Conservation (phyloP, 2,797 vertebrate genomes). For the Microctenopoma stevenorrisi region DNA sequence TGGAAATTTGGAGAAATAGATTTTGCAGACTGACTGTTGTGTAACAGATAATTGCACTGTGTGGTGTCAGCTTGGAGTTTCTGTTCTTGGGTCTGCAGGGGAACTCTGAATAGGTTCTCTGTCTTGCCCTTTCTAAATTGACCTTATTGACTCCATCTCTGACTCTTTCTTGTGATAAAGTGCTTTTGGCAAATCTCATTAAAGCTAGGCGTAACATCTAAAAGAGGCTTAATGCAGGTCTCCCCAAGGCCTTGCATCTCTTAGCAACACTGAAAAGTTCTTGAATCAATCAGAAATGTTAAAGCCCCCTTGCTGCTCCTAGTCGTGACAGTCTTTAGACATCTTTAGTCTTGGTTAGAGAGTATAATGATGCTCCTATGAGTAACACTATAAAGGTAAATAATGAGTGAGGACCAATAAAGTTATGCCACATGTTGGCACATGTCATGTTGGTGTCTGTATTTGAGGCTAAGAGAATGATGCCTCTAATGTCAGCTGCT, state of each 20-base stretch:
- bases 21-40: slow-evolving; percentile 16
- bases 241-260: slow-evolving; percentile 58
- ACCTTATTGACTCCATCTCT: slow-evolving; percentile 70
- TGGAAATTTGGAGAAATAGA: slow-evolving; percentile 8
- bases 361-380: slow-evolving; percentile 23
- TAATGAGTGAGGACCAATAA: slow-evolving; percentile 1
- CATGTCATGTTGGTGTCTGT: too few species aligned
- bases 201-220: slow-evolving; percentile 61
- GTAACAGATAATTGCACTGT: slow-evolving; percentile 44
- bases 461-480: too few species aligned
- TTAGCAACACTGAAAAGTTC: slow-evolving; percentile 63
- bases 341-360: slow-evolving; percentile 19
- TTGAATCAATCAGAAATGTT: slow-evolving; percentile 68
- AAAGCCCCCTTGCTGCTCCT: slow-evolving; percentile 32
- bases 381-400: slow-evolving; percentile 14
- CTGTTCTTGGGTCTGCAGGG: slow-evolving; percentile 44
- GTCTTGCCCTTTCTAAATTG: slow-evolving; percentile 58
- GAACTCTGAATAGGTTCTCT: slow-evolving; percentile 42
- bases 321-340: slow-evolving; percentile 27
- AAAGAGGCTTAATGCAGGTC: slow-evolving; percentile 60
- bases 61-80: slow-evolving; percentile 28
- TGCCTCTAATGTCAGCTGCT: too few species aligned
- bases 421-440: not conserved
- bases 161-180: slow-evolving; percentile 67
- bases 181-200: slow-evolving; percentile 78